Conservation (phyloP, 1,140 invertebrate species). For the Euura lappo region DNA sequence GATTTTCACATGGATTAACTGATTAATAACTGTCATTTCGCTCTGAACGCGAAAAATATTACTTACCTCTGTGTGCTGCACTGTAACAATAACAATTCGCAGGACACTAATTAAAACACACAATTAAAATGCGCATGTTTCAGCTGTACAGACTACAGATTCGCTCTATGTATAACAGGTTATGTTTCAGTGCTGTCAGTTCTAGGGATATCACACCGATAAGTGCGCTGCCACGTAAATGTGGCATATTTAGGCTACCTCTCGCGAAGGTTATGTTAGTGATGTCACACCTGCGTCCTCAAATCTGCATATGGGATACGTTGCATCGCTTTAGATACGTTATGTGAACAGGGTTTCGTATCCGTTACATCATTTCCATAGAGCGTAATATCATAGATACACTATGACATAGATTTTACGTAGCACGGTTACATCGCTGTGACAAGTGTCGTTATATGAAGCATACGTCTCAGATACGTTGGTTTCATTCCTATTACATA, state of each 20-base stretch:
- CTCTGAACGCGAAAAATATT: background rate
- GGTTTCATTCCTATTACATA: background rate
- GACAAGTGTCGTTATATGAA: background rate
- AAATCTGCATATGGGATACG: background rate
- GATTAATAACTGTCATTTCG: background rate
- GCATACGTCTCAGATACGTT: background rate
- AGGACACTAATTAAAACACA: background rate
- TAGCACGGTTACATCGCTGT: background rate
- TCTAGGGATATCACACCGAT: too few relatives aligned
- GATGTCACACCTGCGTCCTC: background rate
- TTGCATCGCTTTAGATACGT: background rate
- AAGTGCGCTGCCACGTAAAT: too few relatives aligned
- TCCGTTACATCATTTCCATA: too few relatives aligned
- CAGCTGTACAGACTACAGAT: background rate
- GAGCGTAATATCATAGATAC: too few relatives aligned
- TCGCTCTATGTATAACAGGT: background rate
- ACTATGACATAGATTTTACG: background rate
- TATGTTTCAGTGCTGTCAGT: background rate
- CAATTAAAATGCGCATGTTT: background rate
- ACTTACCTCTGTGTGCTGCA: background rate
- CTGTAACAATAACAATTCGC: background rate
- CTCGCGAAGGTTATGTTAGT: background rate
- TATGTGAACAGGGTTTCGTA: too few relatives aligned
- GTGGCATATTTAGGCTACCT: background rate
- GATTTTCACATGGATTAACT: background rate